Conservation (phyloP, 2,888 invertebrate genomes). For the Maniola hyperantus region DNA sequence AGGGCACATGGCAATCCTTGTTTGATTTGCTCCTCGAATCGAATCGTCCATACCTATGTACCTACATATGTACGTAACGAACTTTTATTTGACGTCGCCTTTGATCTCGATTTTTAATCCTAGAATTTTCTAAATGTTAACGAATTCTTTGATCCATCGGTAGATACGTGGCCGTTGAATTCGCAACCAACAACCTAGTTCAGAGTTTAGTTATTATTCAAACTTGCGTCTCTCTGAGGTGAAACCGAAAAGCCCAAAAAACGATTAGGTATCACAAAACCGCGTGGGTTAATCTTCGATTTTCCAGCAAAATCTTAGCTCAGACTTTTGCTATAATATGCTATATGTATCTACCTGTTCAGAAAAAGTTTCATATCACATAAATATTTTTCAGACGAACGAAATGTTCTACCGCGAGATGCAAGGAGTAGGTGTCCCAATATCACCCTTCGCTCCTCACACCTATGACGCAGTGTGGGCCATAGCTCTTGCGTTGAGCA, state of each 20-base stretch:
- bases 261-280: too few relatives aligned
- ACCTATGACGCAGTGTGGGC: conserved; percentile 97
- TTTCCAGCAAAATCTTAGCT: too few relatives aligned
- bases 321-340: too few relatives aligned
- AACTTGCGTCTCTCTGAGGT: too few relatives aligned
- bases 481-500: conserved; percentile 89
- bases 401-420: conserved; percentile 84
- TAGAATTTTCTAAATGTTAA: neutral
- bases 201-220: too few relatives aligned
- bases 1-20: neutral
- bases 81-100: neutral
- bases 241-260: too few relatives aligned
- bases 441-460: conserved; percentile 88
- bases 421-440: conserved; percentile 73
- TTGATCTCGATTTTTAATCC: neutral
- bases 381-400: conserved; percentile 78
- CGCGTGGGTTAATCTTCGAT: too few relatives aligned
- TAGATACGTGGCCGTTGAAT: too few relatives aligned
- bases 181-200: too few relatives aligned
- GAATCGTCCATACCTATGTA: conserved; percentile 4
- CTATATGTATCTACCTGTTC: too few relatives aligned
- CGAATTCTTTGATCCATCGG: too few relatives aligned
- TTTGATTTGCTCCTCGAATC: neutral
- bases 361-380: neutral
- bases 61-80: neutral